phyloP scores from a whole-genome alignment of 2,888 invertebrate species.

The Nomada fabriciana region DNA sequence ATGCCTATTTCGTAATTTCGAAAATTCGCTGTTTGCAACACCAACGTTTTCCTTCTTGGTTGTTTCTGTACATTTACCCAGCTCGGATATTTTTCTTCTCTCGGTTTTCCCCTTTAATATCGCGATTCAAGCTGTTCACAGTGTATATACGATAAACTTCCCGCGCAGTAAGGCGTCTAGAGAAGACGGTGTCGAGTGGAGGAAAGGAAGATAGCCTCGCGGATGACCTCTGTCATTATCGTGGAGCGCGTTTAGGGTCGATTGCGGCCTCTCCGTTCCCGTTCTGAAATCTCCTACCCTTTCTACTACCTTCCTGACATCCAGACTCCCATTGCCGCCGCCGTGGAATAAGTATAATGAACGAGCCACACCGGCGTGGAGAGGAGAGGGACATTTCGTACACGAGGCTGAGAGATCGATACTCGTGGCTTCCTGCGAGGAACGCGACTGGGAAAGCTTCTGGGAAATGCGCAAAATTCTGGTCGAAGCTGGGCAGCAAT shows the following conservation, averaged over 20 bases:
- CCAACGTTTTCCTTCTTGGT: too few relatives aligned
- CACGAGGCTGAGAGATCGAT: conserved; percentile 61
- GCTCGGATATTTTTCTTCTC: too few relatives aligned
- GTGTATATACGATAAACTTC: too few relatives aligned
- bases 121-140: too few relatives aligned
- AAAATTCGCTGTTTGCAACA: too few relatives aligned
- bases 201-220: conserved; percentile 67
- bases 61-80: too few relatives aligned
- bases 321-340: not conserved
- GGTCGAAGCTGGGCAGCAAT: not conserved
- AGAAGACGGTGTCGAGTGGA: too few relatives aligned
- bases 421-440: conserved; percentile 46
- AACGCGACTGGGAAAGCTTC: conserved; percentile 36
- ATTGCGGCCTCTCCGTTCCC: conserved; percentile 23
- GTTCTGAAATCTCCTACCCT: conserved; percentile 33
- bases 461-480: conserved; percentile 42
- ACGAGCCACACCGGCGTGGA: conserved; percentile 23
- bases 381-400: conserved; percentile 50
- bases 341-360: conserved; percentile 51
- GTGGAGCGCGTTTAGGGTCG: conserved; percentile 61
- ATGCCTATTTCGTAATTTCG: too few relatives aligned
- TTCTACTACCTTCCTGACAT: conserved; percentile 27
- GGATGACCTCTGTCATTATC: conserved; percentile 74
- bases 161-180: too few relatives aligned
- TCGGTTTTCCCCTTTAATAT: too few relatives aligned